These are phyloP conservation scores for Subanguina moxae DNA, from an alignment of 1,140 invertebrate genomes.

Conservation along the genomic window DNA sequence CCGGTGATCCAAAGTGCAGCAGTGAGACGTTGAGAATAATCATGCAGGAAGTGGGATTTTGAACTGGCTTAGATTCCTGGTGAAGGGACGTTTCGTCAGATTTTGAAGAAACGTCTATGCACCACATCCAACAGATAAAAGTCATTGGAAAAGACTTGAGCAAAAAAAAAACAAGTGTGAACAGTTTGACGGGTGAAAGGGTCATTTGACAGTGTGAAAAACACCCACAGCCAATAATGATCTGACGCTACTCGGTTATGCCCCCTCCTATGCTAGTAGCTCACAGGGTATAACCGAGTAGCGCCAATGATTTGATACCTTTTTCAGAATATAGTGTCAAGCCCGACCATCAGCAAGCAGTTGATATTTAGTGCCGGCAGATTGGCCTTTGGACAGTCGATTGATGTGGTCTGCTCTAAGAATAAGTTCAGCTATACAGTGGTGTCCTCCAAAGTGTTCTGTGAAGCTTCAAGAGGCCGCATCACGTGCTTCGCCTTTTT, in stretches of 20 bases:
- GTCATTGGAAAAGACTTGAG: no score
- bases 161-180: no score
- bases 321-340: conserved; percentile 50
- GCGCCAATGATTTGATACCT: no score
- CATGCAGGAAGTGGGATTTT: conserved; percentile 43
- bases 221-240: no score
- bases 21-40: conserved; percentile 45
- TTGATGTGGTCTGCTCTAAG: conserved; percentile 45
- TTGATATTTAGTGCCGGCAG: conserved; percentile 47
- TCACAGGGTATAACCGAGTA: no score
- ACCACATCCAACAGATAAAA: no score
- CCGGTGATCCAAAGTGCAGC: conserved; percentile 47
- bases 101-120: neutral
- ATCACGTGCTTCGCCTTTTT: conserved; percentile 47
- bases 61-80: neutral
- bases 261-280: no score
- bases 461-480: conserved; percentile 38
- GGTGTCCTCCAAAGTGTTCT: conserved; percentile 47
- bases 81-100: neutral
- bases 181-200: no score
- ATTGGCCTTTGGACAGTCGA: conserved; percentile 48
- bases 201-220: no score
- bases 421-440: conserved; percentile 47
- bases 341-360: conserved; percentile 50
- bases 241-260: no score